A percentile compares a stretch with the other conserved stretches of the same genome.
phyloP scores from a whole-genome alignment of 2,888 invertebrate species.

The Leptinotarsa peninsularis region DNA sequence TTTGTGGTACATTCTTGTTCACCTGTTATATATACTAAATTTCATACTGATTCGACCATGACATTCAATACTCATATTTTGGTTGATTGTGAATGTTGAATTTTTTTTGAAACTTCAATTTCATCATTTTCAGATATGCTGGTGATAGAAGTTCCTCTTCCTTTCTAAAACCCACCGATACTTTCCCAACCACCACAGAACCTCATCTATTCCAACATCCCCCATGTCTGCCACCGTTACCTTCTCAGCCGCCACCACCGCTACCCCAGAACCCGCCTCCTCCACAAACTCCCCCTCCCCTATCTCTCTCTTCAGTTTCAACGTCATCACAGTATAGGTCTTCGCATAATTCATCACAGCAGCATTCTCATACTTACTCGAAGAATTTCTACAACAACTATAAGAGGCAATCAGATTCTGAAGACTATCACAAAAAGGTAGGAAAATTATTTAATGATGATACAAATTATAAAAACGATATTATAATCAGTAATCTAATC shows the following conservation, averaged over 20 bases:
- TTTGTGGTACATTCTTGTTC: too few species aligned
- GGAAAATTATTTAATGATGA: neutral
- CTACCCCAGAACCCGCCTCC: constrained; percentile 23
- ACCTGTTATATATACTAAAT: too few species aligned
- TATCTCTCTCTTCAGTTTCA: neutral
- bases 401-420: constrained; percentile 1
- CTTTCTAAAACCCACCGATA: neutral
- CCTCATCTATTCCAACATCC: neutral
- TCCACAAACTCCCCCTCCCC: constrained; percentile 11
- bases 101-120: neutral
- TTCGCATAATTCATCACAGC: neutral
- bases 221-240: constrained; percentile 9
- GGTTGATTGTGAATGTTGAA: neutral
- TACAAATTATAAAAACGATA: too few species aligned
- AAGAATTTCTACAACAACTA: constrained; percentile 9
- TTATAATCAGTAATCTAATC: too few species aligned
- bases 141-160: neutral
- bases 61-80: neutral
- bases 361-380: constrained; percentile 5
- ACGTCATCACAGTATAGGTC: neutral
- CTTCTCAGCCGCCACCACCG: constrained; percentile 17
- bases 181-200: neutral
- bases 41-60: too few species aligned
- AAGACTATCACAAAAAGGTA: constrained; percentile 16
- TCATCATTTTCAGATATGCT: constrained; percentile 9